These are phyloP conservation scores for Gastrophryne carolinensis DNA, from an alignment of 2,797 vertebrate species.

Conservation along the genomic window DNA sequence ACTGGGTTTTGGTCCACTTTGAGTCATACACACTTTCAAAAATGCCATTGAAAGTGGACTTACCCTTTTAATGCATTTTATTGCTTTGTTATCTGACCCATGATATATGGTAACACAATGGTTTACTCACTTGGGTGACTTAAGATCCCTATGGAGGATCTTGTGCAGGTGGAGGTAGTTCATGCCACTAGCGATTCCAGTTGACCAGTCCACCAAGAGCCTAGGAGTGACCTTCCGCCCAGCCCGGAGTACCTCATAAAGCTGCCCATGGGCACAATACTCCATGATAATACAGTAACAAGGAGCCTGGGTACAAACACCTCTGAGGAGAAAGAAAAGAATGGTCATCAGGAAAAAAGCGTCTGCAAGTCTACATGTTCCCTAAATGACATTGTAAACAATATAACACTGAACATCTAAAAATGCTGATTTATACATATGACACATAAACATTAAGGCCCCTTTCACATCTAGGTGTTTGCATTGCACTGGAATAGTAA, in stretches of 20 bases:
- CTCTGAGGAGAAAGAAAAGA: conserved; percentile 68
- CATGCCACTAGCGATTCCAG: conserved; percentile 96
- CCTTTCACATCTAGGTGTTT: too few species aligned
- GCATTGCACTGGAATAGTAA: too few species aligned
- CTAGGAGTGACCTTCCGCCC: conserved; percentile 89
- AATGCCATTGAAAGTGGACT: too few species aligned
- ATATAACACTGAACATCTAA: too few species aligned
- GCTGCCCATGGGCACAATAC: conserved; percentile 96
- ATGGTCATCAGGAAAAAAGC: too few species aligned
- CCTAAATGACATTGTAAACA: too few species aligned
- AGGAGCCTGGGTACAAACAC: conserved; percentile 95
- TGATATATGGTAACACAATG: background rate
- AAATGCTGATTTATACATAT: too few species aligned
- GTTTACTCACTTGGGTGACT: conserved; percentile 97
- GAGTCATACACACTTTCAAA: too few species aligned
- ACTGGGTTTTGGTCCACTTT: too few species aligned
- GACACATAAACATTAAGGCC: too few species aligned
- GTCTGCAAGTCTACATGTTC: background rate
- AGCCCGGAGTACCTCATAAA: conserved; percentile 92
- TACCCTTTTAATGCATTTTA: too few species aligned
- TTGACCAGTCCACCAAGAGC: conserved; percentile 95
- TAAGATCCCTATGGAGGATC: conserved; percentile 98
- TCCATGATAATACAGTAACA: conserved; percentile 99
- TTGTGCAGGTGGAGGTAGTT: conserved; percentile 98
- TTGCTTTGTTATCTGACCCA: background rate